Evolutionary conservation across 2,888 invertebrate genomes (phyloP), one percentile per base, ranked within the genome.

Genomic region (Drosophila rellima): DNA sequence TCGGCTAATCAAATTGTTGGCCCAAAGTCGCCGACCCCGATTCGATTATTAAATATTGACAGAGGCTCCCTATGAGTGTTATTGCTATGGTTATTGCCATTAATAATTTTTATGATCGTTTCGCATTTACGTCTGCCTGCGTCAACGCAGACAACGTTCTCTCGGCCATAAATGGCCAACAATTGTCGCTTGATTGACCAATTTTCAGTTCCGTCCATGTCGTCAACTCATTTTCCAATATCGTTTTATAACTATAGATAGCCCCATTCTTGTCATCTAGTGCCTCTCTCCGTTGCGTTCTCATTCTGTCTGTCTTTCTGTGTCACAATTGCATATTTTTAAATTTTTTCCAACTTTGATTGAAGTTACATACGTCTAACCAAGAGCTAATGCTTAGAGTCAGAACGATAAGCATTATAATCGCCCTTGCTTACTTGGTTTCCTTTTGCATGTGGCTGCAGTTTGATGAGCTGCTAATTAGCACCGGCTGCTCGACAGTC

Each of bases 401-500:
- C 17, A 40, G 40, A 10, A 17, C 45, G 26, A 7, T 55, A 35
- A 60, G 35, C 60, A 33, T 37, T 45, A 40, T 31, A 50, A 29
- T 50, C n/a, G 40, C 57, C 57, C 40, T 42, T 33, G 17, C 60
- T 5, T 18, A 35, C 23, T 50, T 55, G 39, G n/a, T 37, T 42
- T 33, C 47, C 66, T 82, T 71, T 75, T 82, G 78, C 86, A 82
- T 82, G 80, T 47, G 51, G 55, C 64, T 70, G 73, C 88, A 82
- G 71, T 75, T 80, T 84, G 88, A 84, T 86, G 83, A 88, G 88
- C 88, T 88, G 83, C 83, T 84, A 84, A 84, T 84, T 84, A 84
- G 71, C 80, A 57, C 37, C 68, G 73, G 56, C 67, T 73, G 67
- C 86, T 57, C 68, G 61, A 62, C 63, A 76, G 72, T 70, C 55